Evolutionary conservation across 2,797 vertebrate genomes (phyloP).

Genomic region (Pterois miles): DNA sequence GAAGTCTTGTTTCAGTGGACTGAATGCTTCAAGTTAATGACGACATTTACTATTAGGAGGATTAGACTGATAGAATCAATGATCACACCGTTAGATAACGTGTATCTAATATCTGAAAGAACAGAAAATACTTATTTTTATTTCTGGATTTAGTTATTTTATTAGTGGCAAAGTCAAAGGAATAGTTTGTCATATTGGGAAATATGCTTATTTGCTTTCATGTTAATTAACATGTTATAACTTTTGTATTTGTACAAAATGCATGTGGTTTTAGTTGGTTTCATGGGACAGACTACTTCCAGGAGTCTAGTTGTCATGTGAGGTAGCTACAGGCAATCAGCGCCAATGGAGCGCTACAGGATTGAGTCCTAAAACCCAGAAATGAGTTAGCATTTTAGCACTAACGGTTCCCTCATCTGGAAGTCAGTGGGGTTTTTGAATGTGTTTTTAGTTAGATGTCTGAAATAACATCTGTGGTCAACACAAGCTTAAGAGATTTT

Average conservation of each 20-base stretch:
- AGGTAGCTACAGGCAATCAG: too few relatives aligned
- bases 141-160: not conserved
- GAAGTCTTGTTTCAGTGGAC: not conserved
- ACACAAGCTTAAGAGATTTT: too few relatives aligned
- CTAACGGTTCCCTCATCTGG: too few relatives aligned
- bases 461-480: too few relatives aligned
- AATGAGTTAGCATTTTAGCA: too few relatives aligned
- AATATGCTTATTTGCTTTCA: not conserved
- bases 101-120: not conserved
- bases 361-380: too few relatives aligned
- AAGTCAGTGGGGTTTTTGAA: too few relatives aligned
- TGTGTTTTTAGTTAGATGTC: too few relatives aligned
- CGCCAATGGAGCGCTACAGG: too few relatives aligned
- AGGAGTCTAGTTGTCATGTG: too few relatives aligned
- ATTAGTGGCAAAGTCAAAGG: not conserved
- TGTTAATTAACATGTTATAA: not conserved
- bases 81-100: not conserved
- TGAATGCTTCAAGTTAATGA: not conserved
- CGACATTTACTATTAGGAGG: not conserved
- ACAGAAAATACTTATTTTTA: not conserved
- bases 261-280: rapidly evolving
- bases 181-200: not conserved
- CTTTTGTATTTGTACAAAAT: too few relatives aligned
- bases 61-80: not conserved
- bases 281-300: too few relatives aligned